These are phyloP conservation scores for Macquaria australasica DNA, from an alignment of 2,113 vertebrate genomes.

Conservation along the genomic window DNA sequence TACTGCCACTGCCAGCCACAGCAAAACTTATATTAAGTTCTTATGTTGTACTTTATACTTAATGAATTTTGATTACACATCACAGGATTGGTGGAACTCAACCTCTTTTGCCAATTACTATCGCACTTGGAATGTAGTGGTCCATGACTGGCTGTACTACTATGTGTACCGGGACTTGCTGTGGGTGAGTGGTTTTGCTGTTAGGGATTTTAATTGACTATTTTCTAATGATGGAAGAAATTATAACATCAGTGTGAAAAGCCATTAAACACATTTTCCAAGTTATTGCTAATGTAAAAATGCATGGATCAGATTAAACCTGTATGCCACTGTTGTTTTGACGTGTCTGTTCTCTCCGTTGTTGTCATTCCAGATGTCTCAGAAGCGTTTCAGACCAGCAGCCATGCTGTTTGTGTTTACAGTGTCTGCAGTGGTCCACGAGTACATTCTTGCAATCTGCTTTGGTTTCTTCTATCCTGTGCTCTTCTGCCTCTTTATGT, in stretches of 20 bases:
- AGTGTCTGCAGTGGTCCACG: conserved; percentile 92
- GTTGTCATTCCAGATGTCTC: conserved; percentile 87
- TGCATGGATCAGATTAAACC: not conserved
- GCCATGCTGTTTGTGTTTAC: conserved; percentile 95
- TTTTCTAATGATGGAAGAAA: not conserved
- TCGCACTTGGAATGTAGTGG: conserved; percentile 92
- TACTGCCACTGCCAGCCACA: not conserved
- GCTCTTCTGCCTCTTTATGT: conserved; percentile 94
- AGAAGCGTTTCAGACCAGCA: conserved; percentile 88
- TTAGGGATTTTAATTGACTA: not conserved
- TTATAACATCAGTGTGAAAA: not conserved
- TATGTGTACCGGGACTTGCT: conserved; percentile 89
- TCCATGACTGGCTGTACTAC: conserved; percentile 92
- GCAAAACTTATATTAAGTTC: not conserved
- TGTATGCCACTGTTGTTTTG: not conserved
- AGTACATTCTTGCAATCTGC: conserved; percentile 92
- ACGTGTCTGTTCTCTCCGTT: not conserved
- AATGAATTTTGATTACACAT: conserved; percentile 34
- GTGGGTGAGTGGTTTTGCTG: conserved; percentile 84
- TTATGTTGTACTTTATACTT: not conserved
- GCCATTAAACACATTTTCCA: not conserved
- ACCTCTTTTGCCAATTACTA: conserved; percentile 93
- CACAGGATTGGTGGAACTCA: conserved; percentile 96
- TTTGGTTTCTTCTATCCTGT: conserved; percentile 96
- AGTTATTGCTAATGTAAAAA: not conserved